A percentile compares a stretch with the other conserved stretches of the same genome.
Conservation (phyloP, 2,888 invertebrate species). For the Cephus sareptanus region DNA sequence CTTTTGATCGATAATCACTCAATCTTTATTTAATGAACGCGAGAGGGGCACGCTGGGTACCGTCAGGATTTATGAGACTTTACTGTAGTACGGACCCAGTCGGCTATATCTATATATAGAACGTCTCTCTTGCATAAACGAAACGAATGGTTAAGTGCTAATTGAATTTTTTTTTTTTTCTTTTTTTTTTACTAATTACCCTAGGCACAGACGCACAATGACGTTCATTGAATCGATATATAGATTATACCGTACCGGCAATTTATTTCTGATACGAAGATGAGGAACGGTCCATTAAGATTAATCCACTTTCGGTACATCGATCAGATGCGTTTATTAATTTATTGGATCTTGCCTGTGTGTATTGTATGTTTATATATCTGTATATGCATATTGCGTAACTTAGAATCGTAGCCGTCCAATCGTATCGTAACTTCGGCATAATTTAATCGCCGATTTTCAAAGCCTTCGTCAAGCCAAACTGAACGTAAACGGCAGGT, state of each 20-base stretch:
- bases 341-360: not conserved
- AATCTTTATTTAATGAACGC: constrained; percentile 11
- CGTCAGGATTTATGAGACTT: constrained; percentile 5
- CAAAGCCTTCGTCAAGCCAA: not conserved
- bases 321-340: not conserved
- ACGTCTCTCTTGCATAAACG: no score
- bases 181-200: not conserved
- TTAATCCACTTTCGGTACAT: not conserved
- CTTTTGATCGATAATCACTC: constrained; percentile 8
- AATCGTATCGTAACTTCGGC: not conserved
- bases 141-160: not conserved
- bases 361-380: no score
- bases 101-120: not conserved
- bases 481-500: not conserved
- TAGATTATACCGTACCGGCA: not conserved
- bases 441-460: not conserved
- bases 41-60: not conserved
- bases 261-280: not conserved
- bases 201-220: not conserved
- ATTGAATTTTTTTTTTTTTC: not conserved
- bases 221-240: not conserved
- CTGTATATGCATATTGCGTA: not conserved
- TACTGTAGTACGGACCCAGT: not conserved
- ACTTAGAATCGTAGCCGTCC: no score
- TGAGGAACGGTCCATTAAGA: not conserved